A percentile compares a stretch with the other conserved stretches of the same genome.
Evolutionary conservation across 1,140 invertebrate genomes (phyloP).

Genomic region (Schmidtea mediterranea): DNA sequence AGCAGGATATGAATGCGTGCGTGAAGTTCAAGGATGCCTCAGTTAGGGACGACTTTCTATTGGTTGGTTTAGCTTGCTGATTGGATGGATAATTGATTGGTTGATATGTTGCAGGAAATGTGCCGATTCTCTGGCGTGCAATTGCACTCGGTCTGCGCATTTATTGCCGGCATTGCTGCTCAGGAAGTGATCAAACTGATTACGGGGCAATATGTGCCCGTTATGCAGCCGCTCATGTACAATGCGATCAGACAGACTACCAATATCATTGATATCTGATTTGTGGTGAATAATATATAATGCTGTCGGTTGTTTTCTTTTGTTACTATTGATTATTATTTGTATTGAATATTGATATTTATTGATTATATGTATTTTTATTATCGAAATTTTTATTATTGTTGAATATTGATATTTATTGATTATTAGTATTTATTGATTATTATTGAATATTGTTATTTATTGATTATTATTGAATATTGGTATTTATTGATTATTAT

Average conservation of each 20-base stretch:
- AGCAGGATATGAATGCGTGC: slow-evolving; percentile 22
- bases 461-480: no score
- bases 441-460: no score
- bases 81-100: neutral
- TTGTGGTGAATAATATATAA: no score
- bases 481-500: no score
- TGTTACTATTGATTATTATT: no score
- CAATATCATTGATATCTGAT: slow-evolving; percentile 33
- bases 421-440: no score
- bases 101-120: slow-evolving; percentile 6
- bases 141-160: slow-evolving; percentile 73
- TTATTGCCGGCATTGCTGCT: slow-evolving; percentile 63
- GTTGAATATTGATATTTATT: no score
- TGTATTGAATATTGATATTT: no score
- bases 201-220: slow-evolving; percentile 74
- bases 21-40: slow-evolving; percentile 60
- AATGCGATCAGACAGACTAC: slow-evolving; percentile 67
- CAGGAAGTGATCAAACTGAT: slow-evolving; percentile 93
- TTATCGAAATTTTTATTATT: no score
- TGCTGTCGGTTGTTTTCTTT: no score
- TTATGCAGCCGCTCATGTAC: slow-evolving; percentile 81
- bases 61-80: neutral
- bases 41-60: slow-evolving; percentile 53
- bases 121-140: slow-evolving; percentile 62
- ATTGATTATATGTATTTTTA: no score